A percentile compares a stretch with the other conserved stretches of the same genome.
These are phyloP conservation scores for Phalloptychus januarius DNA, from an alignment of 2,797 vertebrate genomes.

Conservation along the genomic window DNA sequence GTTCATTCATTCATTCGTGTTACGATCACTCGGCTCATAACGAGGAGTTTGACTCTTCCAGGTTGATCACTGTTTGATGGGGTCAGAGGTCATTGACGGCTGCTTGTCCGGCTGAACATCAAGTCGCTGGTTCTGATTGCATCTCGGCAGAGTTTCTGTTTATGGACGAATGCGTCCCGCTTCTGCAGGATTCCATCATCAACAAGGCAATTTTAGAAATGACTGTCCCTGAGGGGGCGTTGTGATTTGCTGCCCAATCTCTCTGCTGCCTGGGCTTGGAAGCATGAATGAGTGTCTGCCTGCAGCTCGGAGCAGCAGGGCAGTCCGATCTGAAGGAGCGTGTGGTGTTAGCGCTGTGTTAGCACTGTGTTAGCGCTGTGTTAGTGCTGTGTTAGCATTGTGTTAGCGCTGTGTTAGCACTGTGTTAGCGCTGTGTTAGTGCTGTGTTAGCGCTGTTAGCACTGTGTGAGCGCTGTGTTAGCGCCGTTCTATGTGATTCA, in stretches of 20 bases:
- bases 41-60: not conserved
- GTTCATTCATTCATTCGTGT: not conserved
- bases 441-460: too few species aligned
- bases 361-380: too few species aligned
- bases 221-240: slow-evolving; percentile 20
- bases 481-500: slow-evolving; percentile 20
- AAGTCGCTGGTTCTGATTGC: slow-evolving; percentile 38
- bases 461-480: too few species aligned
- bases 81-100: not conserved
- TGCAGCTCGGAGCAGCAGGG: slow-evolving; percentile 30
- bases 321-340: not conserved
- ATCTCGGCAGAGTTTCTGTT: slow-evolving; percentile 33
- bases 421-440: not conserved
- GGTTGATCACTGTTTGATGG: not conserved
- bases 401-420: not conserved
- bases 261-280: slow-evolving; percentile 26
- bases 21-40: not conserved
- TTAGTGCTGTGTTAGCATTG: too few species aligned
- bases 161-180: slow-evolving; percentile 13
- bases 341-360: not conserved
- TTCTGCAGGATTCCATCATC: slow-evolving; percentile 45
- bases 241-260: slow-evolving; percentile 36
- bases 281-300: slow-evolving; percentile 44
- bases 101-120: slow-evolving; percentile 34
- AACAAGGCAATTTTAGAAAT: slow-evolving; percentile 43